Evolutionary conservation across 2,113 vertebrate species (phyloP).

Genomic region (Amblyopsis rosae): DNA sequence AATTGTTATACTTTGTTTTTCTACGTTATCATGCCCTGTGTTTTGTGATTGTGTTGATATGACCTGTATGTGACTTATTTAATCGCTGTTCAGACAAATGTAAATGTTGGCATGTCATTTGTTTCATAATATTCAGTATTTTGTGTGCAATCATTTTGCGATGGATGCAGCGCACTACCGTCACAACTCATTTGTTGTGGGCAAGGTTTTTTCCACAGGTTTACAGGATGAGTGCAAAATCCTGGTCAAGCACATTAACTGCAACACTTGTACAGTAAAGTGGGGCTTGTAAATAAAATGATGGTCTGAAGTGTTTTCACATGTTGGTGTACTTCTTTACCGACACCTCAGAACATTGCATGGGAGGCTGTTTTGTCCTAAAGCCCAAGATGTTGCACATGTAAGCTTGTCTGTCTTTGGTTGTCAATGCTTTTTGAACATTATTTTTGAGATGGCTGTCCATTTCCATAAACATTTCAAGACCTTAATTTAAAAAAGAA

Average conservation of each 20-base stretch:
- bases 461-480: constrained; percentile 67
- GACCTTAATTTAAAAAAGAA: constrained; percentile 29
- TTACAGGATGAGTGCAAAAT: constrained; percentile 55
- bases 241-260: constrained; percentile 65
- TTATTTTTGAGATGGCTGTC: constrained; percentile 65
- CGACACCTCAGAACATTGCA: constrained; percentile 45
- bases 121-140: constrained; percentile 55
- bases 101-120: constrained; percentile 64
- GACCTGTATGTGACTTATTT: constrained; percentile 58
- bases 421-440: constrained; percentile 28
- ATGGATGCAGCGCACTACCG: constrained; percentile 58
- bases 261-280: constrained; percentile 71
- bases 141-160: constrained; percentile 61
- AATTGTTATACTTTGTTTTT: constrained; percentile 37
- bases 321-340: constrained; percentile 72
- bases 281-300: constrained; percentile 77
- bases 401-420: constrained; percentile 37
- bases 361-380: constrained; percentile 34
- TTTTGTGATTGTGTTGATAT: constrained; percentile 64
- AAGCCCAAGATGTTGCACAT: constrained; percentile 44
- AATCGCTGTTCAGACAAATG: constrained; percentile 64
- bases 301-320: constrained; percentile 69
- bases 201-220: constrained; percentile 46
- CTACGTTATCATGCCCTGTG: constrained; percentile 51
- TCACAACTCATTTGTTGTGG: constrained; percentile 55